Evolutionary conservation across 2,797 vertebrate species (phyloP).

Genomic region (Halcyon smyrnensis): DNA sequence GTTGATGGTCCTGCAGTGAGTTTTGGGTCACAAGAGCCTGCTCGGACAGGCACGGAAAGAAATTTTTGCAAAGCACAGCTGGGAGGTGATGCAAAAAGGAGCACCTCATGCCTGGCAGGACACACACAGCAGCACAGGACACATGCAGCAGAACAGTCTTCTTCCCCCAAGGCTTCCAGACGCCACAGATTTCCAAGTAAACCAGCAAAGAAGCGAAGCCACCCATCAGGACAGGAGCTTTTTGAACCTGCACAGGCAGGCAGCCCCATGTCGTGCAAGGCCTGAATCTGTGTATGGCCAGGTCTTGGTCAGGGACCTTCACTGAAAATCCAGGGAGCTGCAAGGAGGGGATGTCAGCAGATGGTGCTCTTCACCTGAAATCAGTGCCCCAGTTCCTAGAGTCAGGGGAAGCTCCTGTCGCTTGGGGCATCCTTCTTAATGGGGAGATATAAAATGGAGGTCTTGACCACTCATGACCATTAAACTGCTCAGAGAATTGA

Average conservation of each 20-base stretch:
- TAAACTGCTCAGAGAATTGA: background rate
- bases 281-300: background rate
- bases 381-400: background rate
- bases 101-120: accelerated
- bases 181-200: background rate
- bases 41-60: background rate
- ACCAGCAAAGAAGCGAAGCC: background rate
- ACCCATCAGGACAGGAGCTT: background rate
- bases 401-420: background rate
- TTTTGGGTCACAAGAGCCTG: background rate
- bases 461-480: background rate
- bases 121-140: accelerated
- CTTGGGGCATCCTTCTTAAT: background rate
- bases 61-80: background rate
- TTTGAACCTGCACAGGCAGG: background rate
- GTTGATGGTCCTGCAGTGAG: background rate
- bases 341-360: background rate
- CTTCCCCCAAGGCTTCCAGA: background rate
- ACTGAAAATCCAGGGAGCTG: background rate
- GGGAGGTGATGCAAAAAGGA: background rate
- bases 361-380: conserved; percentile 20
- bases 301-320: background rate
- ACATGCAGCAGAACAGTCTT: accelerated
- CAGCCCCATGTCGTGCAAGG: background rate
- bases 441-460: background rate